Conservation (phyloP, 2,888 invertebrate genomes). For the Tipula unca region DNA sequence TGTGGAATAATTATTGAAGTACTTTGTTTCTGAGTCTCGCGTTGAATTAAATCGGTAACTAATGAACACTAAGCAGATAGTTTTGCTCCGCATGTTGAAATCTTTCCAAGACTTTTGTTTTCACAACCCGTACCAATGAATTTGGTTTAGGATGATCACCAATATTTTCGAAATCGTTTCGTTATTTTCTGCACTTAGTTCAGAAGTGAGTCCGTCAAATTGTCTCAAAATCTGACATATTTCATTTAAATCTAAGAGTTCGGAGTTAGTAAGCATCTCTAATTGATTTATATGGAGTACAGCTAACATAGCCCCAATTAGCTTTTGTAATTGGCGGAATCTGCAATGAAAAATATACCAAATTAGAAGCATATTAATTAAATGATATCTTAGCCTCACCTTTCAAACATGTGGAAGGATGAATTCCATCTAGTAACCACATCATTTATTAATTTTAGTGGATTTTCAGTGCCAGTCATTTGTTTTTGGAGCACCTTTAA, state of each 20-base stretch:
- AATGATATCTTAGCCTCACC: conserved; percentile 20
- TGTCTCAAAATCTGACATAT: conserved; percentile 25
- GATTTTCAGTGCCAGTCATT: conserved; percentile 18
- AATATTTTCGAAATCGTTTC: conserved; percentile 29
- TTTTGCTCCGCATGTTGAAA: conserved; percentile 1
- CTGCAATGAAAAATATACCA: conserved; percentile 9
- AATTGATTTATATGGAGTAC: conserved; percentile 14
- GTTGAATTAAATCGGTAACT: background rate
- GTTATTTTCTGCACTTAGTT: conserved; percentile 28
- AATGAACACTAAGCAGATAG: background rate
- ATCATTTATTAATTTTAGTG: conserved; percentile 30
- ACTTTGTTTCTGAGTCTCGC: background rate
- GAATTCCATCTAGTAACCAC: conserved; percentile 24
- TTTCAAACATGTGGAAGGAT: conserved; percentile 28
- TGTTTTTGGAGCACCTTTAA: conserved; percentile 8
- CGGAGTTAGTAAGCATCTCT: background rate
- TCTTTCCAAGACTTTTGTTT: conserved; percentile 1
- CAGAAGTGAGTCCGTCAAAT: conserved; percentile 24
- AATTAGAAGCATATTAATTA: conserved; percentile 23
- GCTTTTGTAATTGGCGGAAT: conserved; percentile 25
- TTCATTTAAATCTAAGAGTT: conserved; percentile 24
- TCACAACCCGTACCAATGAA: background rate
- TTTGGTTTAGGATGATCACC: conserved; percentile 25
- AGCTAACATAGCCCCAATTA: conserved; percentile 19
- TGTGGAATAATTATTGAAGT: too few species aligned